Percentiles rank a stretch among this genome's conserved stretches.
phyloP scores from a whole-genome alignment of 2,113 vertebrate species.

The Ailuropoda melanoleuca region DNA sequence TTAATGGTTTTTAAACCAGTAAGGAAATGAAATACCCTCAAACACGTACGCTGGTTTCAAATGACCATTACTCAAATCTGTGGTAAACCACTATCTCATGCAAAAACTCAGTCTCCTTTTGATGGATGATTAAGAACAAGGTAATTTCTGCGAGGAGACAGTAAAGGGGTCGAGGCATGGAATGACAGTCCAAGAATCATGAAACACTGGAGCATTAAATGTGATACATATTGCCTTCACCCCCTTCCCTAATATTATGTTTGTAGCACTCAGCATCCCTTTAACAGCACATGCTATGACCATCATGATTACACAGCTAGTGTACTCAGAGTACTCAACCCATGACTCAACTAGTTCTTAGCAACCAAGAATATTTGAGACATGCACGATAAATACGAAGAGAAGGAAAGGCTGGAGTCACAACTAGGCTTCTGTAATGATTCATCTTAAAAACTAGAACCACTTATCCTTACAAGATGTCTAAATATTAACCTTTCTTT shows the following conservation, averaged over 20 bases:
- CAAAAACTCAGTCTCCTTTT: not conserved
- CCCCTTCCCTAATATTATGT: not conserved
- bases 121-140: slow-evolving; percentile 33
- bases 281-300: accelerated
- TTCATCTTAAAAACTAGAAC: slow-evolving; percentile 24
- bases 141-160: not conserved
- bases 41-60: not conserved
- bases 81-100: not conserved
- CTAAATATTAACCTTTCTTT: slow-evolving; percentile 15
- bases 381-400: not conserved
- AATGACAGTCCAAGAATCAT: not conserved
- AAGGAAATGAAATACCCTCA: not conserved
- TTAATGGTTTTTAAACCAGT: not conserved
- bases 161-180: not conserved
- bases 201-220: not conserved
- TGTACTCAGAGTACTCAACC: not conserved
- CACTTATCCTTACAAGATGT: not conserved
- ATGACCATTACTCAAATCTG: not conserved
- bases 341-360: not conserved
- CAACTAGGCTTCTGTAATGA: not conserved
- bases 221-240: not conserved
- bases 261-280: not conserved
- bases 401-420: not conserved
- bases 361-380: slow-evolving; percentile 32
- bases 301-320: not conserved